phyloP scores from a whole-genome alignment of 2,797 vertebrate genomes.

The Lacerta viridis region DNA sequence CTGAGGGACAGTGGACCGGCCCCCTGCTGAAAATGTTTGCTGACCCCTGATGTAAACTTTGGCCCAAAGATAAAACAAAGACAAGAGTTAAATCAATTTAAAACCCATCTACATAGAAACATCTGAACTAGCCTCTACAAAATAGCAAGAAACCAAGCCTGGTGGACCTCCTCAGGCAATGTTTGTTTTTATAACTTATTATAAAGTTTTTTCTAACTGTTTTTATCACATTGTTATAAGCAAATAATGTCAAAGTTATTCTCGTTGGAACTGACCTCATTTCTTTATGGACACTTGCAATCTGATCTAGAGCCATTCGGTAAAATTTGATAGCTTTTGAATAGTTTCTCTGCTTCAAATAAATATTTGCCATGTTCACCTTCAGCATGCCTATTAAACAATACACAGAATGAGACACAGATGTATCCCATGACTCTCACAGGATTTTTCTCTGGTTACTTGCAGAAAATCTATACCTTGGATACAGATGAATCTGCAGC shows the following conservation, averaged over 20 bases:
- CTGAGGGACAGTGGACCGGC: too few relatives aligned
- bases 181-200: too few relatives aligned
- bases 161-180: background rate
- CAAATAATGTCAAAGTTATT: background rate
- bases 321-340: conserved; percentile 97
- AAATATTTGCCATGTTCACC: conserved; percentile 98
- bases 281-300: conserved; percentile 91
- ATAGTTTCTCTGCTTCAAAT: conserved; percentile 96
- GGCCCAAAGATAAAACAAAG: background rate
- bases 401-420: conserved; percentile 46
- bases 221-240: too few relatives aligned
- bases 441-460: background rate
- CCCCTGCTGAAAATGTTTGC: too few relatives aligned
- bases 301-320: conserved; percentile 97
- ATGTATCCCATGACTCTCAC: background rate
- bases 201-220: too few relatives aligned
- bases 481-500: background rate
- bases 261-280: conserved; percentile 85
- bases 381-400: conserved; percentile 89
- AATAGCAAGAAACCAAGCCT: background rate
- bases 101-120: background rate
- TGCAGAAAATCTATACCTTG: background rate
- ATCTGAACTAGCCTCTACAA: background rate
- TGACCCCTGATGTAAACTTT: background rate
- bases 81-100: background rate